A percentile compares a stretch with the other conserved stretches of the same genome.
These are phyloP conservation scores for Pollachius pollachius DNA, from an alignment of 2,113 vertebrate genomes.

Conservation along the genomic window DNA sequence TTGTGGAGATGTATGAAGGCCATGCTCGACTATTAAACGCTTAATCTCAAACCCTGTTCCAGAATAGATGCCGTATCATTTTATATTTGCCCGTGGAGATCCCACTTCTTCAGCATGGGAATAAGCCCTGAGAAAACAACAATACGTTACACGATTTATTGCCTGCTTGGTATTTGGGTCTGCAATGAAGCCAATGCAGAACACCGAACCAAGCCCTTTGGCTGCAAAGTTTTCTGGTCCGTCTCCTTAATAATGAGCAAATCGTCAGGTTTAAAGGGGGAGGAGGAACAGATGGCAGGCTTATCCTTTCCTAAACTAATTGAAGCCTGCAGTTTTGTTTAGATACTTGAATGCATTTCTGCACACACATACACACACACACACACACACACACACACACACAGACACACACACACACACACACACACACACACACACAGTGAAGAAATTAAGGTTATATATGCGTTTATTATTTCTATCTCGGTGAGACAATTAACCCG, in stretches of 20 bases:
- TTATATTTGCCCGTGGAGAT: constrained; percentile 33
- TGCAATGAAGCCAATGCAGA: too few relatives aligned
- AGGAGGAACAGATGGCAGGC: too few relatives aligned
- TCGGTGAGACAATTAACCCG: constrained; percentile 41
- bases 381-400: constrained; percentile 7
- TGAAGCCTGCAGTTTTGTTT: too few relatives aligned
- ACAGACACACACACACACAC: not conserved
- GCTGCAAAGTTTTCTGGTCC: too few relatives aligned
- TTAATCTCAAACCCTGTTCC: too few relatives aligned
- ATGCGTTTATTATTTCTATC: constrained; percentile 28
- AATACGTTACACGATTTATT: not conserved
- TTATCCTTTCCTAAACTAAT: too few relatives aligned
- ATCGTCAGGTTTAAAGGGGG: too few relatives aligned
- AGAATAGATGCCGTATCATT: constrained; percentile 5
- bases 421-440: constrained; percentile 5
- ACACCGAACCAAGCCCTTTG: too few relatives aligned
- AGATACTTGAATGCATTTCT: too few relatives aligned
- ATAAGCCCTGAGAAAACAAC: constrained; percentile 42
- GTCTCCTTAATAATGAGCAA: too few relatives aligned
- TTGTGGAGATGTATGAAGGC: constrained; percentile 19
- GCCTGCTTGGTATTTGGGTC: not conserved
- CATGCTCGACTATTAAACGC: not conserved
- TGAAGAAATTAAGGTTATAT: not conserved
- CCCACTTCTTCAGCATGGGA: constrained; percentile 33
- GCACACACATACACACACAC: not conserved